Percentiles rank a stretch among this genome's conserved stretches.
Conservation (phyloP, 2,888 invertebrate genomes). For the Scrobipalpa atriplicella region DNA sequence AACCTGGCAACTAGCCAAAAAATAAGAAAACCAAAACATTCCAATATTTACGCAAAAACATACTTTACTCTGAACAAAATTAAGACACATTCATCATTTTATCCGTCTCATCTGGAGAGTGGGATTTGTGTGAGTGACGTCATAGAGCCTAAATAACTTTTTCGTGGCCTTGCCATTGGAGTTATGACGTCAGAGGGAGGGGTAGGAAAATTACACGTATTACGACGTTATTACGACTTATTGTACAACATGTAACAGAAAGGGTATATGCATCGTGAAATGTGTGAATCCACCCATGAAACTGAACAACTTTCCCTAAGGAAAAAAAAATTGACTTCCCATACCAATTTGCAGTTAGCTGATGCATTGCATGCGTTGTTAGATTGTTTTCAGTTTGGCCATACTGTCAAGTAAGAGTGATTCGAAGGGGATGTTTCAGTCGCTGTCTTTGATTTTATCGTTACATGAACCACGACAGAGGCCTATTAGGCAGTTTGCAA, state of each 20-base stretch:
- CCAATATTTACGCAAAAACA: not conserved
- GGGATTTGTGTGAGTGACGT: constrained; percentile 5
- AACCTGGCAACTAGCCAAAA: not conserved
- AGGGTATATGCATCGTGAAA: too few species aligned
- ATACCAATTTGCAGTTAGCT: too few species aligned
- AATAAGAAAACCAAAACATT: not conserved
- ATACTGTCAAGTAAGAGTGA: too few species aligned
- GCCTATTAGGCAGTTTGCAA: too few species aligned
- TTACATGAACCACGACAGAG: too few species aligned
- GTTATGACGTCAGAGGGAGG: constrained; percentile 7
- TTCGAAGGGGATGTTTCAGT: too few species aligned
- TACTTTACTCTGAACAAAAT: constrained; percentile 3
- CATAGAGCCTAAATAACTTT: constrained; percentile 8
- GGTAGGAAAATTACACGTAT: constrained; percentile 1
- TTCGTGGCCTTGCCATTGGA: constrained; percentile 11
- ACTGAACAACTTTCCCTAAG: not conserved
- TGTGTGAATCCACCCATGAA: too few species aligned
- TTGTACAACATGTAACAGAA: too few species aligned
- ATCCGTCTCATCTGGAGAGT: not conserved
- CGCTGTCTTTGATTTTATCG: too few species aligned
- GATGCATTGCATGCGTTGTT: too few species aligned
- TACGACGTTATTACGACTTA: not conserved
- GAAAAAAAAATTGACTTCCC: too few species aligned
- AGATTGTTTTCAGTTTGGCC: too few species aligned
- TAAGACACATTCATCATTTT: constrained; percentile 1